Conservation (phyloP, 1,140 invertebrate species). For the Bathynomus jamesi region DNA sequence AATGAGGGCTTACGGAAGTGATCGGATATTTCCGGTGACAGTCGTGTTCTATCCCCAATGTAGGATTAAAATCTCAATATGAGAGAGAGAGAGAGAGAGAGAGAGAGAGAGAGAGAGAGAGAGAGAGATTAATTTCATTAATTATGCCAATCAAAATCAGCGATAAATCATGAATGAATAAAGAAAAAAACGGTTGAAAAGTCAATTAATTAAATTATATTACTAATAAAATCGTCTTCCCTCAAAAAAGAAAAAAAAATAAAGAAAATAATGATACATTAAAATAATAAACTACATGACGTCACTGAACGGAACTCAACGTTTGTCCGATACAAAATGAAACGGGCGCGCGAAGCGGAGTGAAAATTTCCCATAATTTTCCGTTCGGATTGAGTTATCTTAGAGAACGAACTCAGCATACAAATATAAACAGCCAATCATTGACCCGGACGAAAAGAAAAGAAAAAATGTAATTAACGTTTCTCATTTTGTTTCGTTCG, state of each 20-base stretch:
- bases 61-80: no score
- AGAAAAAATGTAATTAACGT: not conserved
- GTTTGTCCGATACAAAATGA: constrained; percentile 11
- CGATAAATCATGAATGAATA: no score
- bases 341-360: no score
- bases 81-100: not conserved
- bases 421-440: not conserved
- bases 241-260: no score
- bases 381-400: not conserved
- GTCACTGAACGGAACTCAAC: no score
- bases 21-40: not conserved
- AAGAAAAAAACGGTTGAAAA: no score
- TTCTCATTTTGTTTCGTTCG: not conserved
- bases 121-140: constrained; percentile 46
- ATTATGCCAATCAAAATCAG: no score
- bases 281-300: no score
- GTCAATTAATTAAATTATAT: no score
- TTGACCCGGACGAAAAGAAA: not conserved
- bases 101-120: constrained; percentile 2
- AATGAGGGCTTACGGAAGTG: not conserved
- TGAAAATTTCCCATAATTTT: not conserved
- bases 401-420: not conserved
- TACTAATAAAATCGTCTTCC: no score
- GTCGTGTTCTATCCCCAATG: not conserved
- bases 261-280: no score